Evolutionary conservation across 2,888 invertebrate species (phyloP), one percentile per base, ranked within the genome.

Genomic region (Glyphotaelius pellucidus): DNA sequence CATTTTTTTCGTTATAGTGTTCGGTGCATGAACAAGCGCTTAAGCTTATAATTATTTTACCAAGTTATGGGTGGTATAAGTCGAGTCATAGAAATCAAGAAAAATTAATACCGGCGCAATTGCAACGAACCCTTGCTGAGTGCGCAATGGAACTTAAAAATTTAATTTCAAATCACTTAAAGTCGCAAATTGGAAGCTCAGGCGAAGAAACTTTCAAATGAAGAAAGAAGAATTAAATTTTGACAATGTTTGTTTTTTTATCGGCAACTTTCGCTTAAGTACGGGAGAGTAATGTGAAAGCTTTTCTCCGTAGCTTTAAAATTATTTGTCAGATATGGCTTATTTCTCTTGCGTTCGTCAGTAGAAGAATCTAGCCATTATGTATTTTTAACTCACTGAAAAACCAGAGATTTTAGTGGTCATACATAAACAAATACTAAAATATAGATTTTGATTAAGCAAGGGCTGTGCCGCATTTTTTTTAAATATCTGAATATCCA

Each of bases 161-260:
- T 92, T 91, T 90, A 91, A 93, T 93, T 93, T 86, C 79, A 84
- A 91, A 91, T 92, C 81, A 84, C 90, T 92, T 92, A 91, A 92
- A 92, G 90, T 90, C 81, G 81, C 92, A 93, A 93, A 91, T 93
- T 91, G 92, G 89, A 93, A 90, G 87, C 80, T 91, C 85, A 91
- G 90, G 85, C 90, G 91, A 79, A 25, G 88, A 42, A 91, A 89
- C 38, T 87, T 92, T 90, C 87, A 81, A 81, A 86, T 87, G 92
- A 90, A 89, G 81, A 89, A 89, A 89, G 89, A 85, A 86, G 85
- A 90, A 93, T 93, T 81, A 91, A 93, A 93, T 93, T 91, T 86
- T 91, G 90, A 92, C 85, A 86, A 83, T 83, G 84, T 83, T 92
- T 90, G 81, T 90, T 90, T 90, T 35, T 67, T 91, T 91, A 35